A percentile compares a stretch with the other conserved stretches of the same genome.
phyloP scores from a whole-genome alignment of 2,113 vertebrate species.

The Forbesichthys agassizii region DNA sequence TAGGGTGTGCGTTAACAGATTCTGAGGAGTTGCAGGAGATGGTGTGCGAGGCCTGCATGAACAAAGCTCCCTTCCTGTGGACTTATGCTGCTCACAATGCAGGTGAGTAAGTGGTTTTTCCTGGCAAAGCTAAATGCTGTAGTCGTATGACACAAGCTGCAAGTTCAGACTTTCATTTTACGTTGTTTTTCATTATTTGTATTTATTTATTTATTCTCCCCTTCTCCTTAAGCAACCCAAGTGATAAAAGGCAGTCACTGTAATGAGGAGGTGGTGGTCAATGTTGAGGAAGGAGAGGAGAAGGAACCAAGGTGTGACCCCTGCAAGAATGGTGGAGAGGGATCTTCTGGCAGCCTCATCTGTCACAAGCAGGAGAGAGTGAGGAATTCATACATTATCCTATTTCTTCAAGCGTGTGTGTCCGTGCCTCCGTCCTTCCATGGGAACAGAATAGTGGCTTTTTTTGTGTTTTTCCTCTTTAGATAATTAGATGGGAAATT shows the following conservation, averaged over 20 bases:
- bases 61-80: conserved; percentile 87
- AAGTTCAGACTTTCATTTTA: not conserved
- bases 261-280: conserved; percentile 68
- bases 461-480: conserved; percentile 37
- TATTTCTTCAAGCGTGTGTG: not conserved
- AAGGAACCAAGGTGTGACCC: conserved; percentile 13
- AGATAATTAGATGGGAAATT: conserved; percentile 63
- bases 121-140: not conserved
- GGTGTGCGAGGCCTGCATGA: conserved; percentile 92
- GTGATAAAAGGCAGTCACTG: conserved; percentile 68
- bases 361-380: conserved; percentile 61
- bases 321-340: conserved; percentile 44
- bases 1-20: conserved; percentile 81
- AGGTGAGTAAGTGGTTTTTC: conserved; percentile 67
- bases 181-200: not conserved
- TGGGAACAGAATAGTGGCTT: conserved; percentile 3
- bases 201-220: not conserved
- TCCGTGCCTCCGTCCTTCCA: not conserved
- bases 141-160: not conserved
- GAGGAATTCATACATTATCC: conserved; percentile 12
- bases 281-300: conserved; percentile 51
- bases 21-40: conserved; percentile 92
- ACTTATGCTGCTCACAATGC: conserved; percentile 82
- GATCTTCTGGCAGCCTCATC: conserved; percentile 76
- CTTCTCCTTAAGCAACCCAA: conserved; percentile 65